Conservation (phyloP, 2,888 invertebrate species). For the Girardia tigrina region DNA sequence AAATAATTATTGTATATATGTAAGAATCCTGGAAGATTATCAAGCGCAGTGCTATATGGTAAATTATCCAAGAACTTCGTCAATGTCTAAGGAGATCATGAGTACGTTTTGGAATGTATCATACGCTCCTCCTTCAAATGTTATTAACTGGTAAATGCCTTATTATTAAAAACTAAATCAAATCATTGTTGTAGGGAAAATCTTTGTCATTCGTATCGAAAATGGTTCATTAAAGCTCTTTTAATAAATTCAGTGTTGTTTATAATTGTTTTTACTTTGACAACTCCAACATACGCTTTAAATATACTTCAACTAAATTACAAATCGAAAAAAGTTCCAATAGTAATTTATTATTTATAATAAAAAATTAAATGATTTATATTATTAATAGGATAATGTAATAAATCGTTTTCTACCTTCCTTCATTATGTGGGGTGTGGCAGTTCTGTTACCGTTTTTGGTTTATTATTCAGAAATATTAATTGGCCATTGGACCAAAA, state of each 20-base stretch:
- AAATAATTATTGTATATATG: no score
- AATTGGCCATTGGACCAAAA: slow-evolving; percentile 76
- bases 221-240: slow-evolving; percentile 60
- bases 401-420: slow-evolving; percentile 72
- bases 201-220: not conserved
- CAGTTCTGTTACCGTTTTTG: slow-evolving; percentile 74
- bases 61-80: not conserved
- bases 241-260: slow-evolving; percentile 67
- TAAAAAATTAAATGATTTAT: not conserved
- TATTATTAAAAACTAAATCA: not conserved
- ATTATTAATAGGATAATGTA: slow-evolving; percentile 38
- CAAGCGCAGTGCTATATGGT: not conserved
- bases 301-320: slow-evolving; percentile 52
- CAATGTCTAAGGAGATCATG: not conserved
- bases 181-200: slow-evolving; percentile 21
- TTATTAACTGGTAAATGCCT: slow-evolving; percentile 64
- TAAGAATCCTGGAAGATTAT: slow-evolving; percentile 33
- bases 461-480: slow-evolving; percentile 78
- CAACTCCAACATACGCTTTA: slow-evolving; percentile 75
- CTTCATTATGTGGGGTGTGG: slow-evolving; percentile 69
- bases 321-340: not conserved
- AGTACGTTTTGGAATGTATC: slow-evolving; percentile 51
- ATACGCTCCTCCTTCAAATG: slow-evolving; percentile 77
- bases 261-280: slow-evolving; percentile 71
- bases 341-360: not conserved